phyloP scores from a whole-genome alignment of 2,888 invertebrate genomes.

The Deilephila porcellus region DNA sequence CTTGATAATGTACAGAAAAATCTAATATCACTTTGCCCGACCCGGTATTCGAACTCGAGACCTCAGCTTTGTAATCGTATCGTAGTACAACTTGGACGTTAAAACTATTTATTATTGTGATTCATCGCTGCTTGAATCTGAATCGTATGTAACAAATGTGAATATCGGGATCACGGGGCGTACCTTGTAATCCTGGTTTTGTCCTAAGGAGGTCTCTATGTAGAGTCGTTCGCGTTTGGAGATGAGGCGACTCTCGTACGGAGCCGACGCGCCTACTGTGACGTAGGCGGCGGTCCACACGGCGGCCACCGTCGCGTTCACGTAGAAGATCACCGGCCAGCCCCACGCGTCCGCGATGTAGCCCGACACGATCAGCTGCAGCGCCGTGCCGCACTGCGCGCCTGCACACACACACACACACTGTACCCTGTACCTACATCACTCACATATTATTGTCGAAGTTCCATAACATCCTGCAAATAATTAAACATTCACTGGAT shows the following conservation, averaged over 20 bases:
- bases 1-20: no score
- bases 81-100: no score
- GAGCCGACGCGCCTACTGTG: slow-evolving; percentile 77
- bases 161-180: no score
- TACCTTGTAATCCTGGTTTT: slow-evolving; percentile 21
- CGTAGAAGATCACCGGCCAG: slow-evolving; percentile 87
- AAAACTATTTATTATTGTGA: no score
- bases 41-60: no score
- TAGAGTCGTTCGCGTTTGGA: slow-evolving; percentile 79
- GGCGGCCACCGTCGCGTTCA: slow-evolving; percentile 69
- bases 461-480: no score
- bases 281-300: slow-evolving; percentile 75
- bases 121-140: no score
- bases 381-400: slow-evolving; percentile 81
- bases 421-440: background rate
- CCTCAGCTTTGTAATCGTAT: no score
- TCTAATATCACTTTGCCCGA: no score
- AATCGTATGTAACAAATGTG: no score
- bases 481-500: no score
- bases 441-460: no score
- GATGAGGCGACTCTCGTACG: slow-evolving; percentile 3
- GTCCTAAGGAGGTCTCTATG: slow-evolving; percentile 78
- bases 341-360: slow-evolving; percentile 63
- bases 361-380: slow-evolving; percentile 75
- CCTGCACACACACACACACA: slow-evolving; percentile 57